Base-by-base conservation (phyloP, 2,888 invertebrate genomes). In the Oligia latruncula region DNA sequence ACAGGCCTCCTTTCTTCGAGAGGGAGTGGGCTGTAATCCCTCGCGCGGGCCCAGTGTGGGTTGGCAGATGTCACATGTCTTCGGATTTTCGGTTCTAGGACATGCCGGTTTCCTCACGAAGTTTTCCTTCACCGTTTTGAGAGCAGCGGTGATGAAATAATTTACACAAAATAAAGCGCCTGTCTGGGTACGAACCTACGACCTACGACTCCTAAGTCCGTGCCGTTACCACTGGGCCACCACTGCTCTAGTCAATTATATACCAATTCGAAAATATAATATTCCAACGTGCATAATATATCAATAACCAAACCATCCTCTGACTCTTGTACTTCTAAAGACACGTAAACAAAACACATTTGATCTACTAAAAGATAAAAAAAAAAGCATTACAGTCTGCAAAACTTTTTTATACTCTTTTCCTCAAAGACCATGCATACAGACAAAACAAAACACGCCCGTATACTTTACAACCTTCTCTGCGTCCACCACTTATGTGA, bases 401-500 rank as follows among this genome's bases (percentile, higher is more conserved):
- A 43, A n/a, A 60, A 70, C 8, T 35, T 65, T 29, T 76, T 60
- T 3, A 60, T 20, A 29, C 52, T 40, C 35, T 58, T n/a, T n/a
- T 17, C 9, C 2, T 55, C 52, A 64, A 49, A 55, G 43, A 20
- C 29, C 13, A 55, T 17, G 11, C 6, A 40, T 40, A 20, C 40
- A 66, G 23, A 49, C 35, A 58, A 71, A 66, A 70, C 52, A 65
- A 80, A 77, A 78, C 70, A 15, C 66, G 0, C 6, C 15, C 43
- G 23, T 73, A 58, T 70, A 43, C 72, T 81, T 2, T 23, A 52
- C 17, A 66, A 71, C n/a, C 74, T 46, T 74, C 29, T 40, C 46
- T 43, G 49, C 67, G 40, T 29, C 64, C 68, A 75, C 35, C 46
- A 82, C 78, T 80, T 29, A 65, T 67, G 83, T 81, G 76, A 82